Base-by-base conservation (phyloP, 1,140 invertebrate genomes). In the Calycopis cecrops region DNA sequence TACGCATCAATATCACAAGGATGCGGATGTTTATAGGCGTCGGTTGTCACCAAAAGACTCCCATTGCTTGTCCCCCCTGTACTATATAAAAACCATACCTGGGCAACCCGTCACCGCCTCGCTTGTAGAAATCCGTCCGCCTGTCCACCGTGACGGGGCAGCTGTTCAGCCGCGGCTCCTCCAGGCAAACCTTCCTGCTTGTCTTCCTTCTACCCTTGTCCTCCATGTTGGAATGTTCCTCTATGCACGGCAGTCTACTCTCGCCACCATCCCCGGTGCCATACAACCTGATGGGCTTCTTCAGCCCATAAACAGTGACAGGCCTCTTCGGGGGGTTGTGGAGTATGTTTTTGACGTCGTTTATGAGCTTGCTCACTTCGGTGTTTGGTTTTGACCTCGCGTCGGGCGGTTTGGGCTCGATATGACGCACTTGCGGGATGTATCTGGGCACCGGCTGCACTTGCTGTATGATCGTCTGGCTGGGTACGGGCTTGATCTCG, bases 221-320 rank as follows among this genome's bases (percentile, higher is more conserved):
- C 3, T 81, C 73, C 7, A 57, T 57, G 35, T 71, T 76, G 64
- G 73, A 78, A 69, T 83, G 79, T 64, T 85, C 82, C 11, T 73
- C 64, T 33, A 83, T 85, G 14, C 77, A 73, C 3, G 82, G 75
- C 50, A 84, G 57, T 7, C 82, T 54, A 1, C 71, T 52, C 17
- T 72, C 71, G 6, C 72, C 42, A 2, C 73, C 68, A 55, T 84
- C 82, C 0, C 82, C 82, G 35, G 63, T 78, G 14, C 80, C 82
- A 50, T 73, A 78, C 3, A 74, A 62, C 18, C 35, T 35, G 14
- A 28, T 11, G 9, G 72, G 70, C 42, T 75, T 75, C 49, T 71
- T 70, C 12, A 70, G 34, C 0, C 52, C 52, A 44, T 53, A 67
- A 9, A 50, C 28, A 54, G 51, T 62, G 0, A 63, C 11, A 0